phyloP scores from a whole-genome alignment of 2,113 vertebrate genomes.

The Calyptommatus sinebrachiatus region DNA sequence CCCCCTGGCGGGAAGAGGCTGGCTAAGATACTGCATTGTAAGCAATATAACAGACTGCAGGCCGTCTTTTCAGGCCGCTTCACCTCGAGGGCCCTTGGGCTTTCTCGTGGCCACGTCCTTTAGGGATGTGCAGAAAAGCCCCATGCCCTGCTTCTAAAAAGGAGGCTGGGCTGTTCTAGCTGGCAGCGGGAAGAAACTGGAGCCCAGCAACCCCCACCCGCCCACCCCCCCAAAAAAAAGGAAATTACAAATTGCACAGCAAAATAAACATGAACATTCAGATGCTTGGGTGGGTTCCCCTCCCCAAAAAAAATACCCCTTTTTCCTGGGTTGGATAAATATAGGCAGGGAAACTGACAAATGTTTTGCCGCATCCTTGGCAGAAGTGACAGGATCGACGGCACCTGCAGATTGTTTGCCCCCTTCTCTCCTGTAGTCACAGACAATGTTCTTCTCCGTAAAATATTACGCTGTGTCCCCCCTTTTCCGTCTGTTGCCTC shows the following conservation, averaged over 20 bases:
- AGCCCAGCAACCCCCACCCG: no score
- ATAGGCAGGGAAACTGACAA: conserved; percentile 48
- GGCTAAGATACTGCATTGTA: conserved; percentile 85
- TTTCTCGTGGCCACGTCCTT: conserved; percentile 63
- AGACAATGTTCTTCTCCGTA: conserved; percentile 34
- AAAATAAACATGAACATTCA: neutral
- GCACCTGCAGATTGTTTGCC: conserved; percentile 59
- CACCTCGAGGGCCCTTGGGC: conserved; percentile 62
- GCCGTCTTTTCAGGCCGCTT: conserved; percentile 74
- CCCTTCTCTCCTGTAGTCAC: conserved; percentile 64
- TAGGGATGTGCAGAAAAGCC: conserved; percentile 71
- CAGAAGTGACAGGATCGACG: conserved; percentile 41
- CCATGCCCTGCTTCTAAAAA: conserved; percentile 66
- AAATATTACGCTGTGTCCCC: conserved; percentile 55
- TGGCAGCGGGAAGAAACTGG: neutral
- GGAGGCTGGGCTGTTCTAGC: conserved; percentile 50
- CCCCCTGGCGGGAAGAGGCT: conserved; percentile 83
- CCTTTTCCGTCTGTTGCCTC: conserved; percentile 66
- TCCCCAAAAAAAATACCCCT: no score
- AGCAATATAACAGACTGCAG: conserved; percentile 84
- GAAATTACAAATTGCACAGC: neutral
- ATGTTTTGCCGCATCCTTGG: conserved; percentile 23
- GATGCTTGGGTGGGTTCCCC: no score
- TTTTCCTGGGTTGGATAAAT: neutral
- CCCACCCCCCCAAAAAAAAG: no score